A percentile compares a stretch with the other conserved stretches of the same genome.
These are phyloP conservation scores for Masticophis lateralis DNA, from an alignment of 2,797 vertebrate genomes.

Conservation along the genomic window DNA sequence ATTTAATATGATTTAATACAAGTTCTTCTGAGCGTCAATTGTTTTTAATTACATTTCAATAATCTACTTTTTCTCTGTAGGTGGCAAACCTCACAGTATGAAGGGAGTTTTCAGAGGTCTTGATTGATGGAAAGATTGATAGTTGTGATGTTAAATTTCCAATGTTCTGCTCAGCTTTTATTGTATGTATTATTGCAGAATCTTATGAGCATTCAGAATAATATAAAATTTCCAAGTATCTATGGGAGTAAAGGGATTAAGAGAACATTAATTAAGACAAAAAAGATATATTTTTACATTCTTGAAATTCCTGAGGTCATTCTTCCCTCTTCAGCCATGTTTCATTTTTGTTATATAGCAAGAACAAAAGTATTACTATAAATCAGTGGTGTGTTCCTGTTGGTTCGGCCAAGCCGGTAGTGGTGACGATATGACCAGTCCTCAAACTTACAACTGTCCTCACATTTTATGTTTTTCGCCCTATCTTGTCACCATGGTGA, in stretches of 20 bases:
- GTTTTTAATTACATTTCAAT: slow-evolving; percentile 12
- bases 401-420: no score
- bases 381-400: no score
- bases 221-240: neutral
- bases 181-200: neutral
- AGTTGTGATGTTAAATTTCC: neutral
- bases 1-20: slow-evolving; percentile 2
- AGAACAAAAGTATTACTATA: neutral
- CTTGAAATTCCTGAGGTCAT: neutral
- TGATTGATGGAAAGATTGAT: neutral
- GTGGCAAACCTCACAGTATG: neutral
- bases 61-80: neutral
- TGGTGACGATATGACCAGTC: no score
- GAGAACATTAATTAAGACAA: neutral
- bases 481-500: no score
- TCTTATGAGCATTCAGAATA: neutral
- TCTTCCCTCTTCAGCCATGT: neutral
- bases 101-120: neutral
- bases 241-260: neutral
- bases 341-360: slow-evolving; percentile 5
- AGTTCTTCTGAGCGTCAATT: neutral
- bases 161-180: neutral
- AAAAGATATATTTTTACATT: neutral
- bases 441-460: no score
- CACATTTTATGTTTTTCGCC: no score